Evolutionary conservation across 1,140 invertebrate genomes (phyloP).

Genomic region (Saccostrea cuccullata): DNA sequence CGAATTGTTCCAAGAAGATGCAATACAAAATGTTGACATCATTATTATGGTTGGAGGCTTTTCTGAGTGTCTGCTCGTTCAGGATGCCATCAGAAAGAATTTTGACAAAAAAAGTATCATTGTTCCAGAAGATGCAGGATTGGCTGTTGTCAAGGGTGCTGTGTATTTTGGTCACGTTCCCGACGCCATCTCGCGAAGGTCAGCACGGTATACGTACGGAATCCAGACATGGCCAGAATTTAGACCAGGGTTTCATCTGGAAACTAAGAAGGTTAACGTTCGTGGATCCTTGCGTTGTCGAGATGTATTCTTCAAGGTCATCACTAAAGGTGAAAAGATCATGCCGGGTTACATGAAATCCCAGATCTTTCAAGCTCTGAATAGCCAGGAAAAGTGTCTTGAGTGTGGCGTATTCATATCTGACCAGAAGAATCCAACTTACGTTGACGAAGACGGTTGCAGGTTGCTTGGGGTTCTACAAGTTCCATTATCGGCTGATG

Average conservation of each 20-base stretch:
- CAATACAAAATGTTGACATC: slow-evolving; percentile 31
- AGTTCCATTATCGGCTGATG: not conserved
- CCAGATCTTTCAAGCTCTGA: slow-evolving; percentile 41
- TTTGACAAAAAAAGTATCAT: slow-evolving; percentile 48
- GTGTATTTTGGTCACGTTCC: slow-evolving; percentile 53
- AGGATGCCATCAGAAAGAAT: slow-evolving; percentile 39
- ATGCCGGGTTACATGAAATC: slow-evolving; percentile 32
- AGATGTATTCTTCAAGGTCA: slow-evolving; percentile 48
- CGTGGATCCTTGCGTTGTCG: slow-evolving; percentile 5
- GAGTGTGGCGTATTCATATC: slow-evolving; percentile 44
- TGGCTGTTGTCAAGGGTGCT: slow-evolving; percentile 55
- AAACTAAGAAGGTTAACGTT: slow-evolving; percentile 16
- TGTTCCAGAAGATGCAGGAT: slow-evolving; percentile 47
- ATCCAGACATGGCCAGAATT: slow-evolving; percentile 54
- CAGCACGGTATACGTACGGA: slow-evolving; percentile 50
- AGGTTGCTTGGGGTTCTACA: slow-evolving; percentile 35
- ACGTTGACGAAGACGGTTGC: slow-evolving; percentile 34
- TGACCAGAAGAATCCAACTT: slow-evolving; percentile 18
- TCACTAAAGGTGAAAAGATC: slow-evolving; percentile 42
- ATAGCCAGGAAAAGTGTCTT: slow-evolving; percentile 1
- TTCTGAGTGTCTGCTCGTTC: slow-evolving; percentile 53
- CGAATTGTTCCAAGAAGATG: slow-evolving; percentile 39
- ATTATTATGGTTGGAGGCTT: slow-evolving; percentile 60
- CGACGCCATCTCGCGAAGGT: slow-evolving; percentile 45
- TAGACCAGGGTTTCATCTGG: slow-evolving; percentile 15